phyloP scores from a whole-genome alignment of 2,797 vertebrate species.

The Labeo calbasu region DNA sequence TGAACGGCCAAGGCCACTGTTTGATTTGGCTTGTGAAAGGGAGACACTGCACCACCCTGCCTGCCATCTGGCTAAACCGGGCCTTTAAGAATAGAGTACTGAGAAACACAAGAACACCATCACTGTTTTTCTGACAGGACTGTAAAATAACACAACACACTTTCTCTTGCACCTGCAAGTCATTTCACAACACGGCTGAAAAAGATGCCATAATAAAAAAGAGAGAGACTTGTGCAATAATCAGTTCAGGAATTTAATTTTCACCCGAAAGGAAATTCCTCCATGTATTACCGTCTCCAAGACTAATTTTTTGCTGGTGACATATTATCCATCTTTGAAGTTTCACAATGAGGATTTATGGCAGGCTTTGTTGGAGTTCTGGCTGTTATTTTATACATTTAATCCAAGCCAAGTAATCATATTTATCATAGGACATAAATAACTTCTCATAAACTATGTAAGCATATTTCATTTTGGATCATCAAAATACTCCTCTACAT shows the following conservation, averaged over 20 bases:
- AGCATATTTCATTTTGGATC: not conserved
- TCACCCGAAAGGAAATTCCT: slow-evolving; percentile 59
- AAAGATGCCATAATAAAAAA: slow-evolving; percentile 46
- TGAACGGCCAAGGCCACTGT: slow-evolving; percentile 71
- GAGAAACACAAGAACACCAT: slow-evolving; percentile 71
- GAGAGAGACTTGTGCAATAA: slow-evolving; percentile 66
- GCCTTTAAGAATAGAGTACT: slow-evolving; percentile 72
- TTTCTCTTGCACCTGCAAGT: slow-evolving; percentile 72
- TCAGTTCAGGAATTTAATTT: slow-evolving; percentile 77
- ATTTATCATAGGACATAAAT: slow-evolving; percentile 32
- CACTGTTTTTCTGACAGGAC: slow-evolving; percentile 59
- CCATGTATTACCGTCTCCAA: slow-evolving; percentile 35
- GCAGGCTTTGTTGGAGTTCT: slow-evolving; percentile 27
- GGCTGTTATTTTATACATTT: slow-evolving; percentile 31
- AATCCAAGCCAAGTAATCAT: slow-evolving; percentile 29
- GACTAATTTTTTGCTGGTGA: slow-evolving; percentile 30
- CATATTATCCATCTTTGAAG: slow-evolving; percentile 45
- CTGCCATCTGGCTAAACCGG: slow-evolving; percentile 61
- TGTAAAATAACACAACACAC: slow-evolving; percentile 60
- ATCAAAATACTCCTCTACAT: not conserved
- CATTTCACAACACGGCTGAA: slow-evolving; percentile 64
- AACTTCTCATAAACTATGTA: slow-evolving; percentile 4
- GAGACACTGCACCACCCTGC: slow-evolving; percentile 70
- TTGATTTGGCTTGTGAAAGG: slow-evolving; percentile 70
- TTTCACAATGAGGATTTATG: slow-evolving; percentile 47